Base-by-base conservation (phyloP, 2,888 invertebrate species). In the Dioctria rufipes region DNA sequence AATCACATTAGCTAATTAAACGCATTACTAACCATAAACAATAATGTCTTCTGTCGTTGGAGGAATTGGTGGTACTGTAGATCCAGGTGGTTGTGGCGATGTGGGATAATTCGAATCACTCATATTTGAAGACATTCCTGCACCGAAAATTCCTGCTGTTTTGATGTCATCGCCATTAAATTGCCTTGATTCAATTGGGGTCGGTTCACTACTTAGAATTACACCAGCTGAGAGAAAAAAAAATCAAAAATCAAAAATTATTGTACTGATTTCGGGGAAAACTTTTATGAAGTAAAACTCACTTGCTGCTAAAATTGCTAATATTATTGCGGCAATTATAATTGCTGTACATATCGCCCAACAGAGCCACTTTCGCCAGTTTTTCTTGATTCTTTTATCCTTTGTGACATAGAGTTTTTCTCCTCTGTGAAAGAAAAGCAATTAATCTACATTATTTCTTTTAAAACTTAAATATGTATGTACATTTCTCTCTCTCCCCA, bases 391-490 rank as follows among this genome's bases (percentile, higher is more conserved):
- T 78, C 94, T 91, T 87, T 95, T 95, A 88, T 95, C 95, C 86
- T 94, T 94, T 11, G 95, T 95, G 81, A 95, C 94, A 87, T 95
- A 95, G 80, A 95, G 89, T 87, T 95, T 95, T 88, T 95, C 95
- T 80, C 95, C 95, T 89, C 95, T 95, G 92, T 78, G 92, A 93
- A 87, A 86, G 83, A 86, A 71, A 80, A 61, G 63, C 25, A 79
- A 37, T 25, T 13, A 73, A 71, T 13, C 9, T 46, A 43, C 8
- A 25, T 25, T 1, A 25, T 25, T 25, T 25, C 25, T 25, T 25
- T 25, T 25, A 25, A 25, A 25, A 25, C 2, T 25, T 25, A 25
- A 25, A 25, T 25, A 25, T 25, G 25, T 2, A 25, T 25, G 25
- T 25, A 25, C 25, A 25, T 25, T 2, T 25, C 25, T 25, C 25